Base-by-base conservation (phyloP, 92 coral and sea anemone species). In the Palythoa grandiflora region DNA sequence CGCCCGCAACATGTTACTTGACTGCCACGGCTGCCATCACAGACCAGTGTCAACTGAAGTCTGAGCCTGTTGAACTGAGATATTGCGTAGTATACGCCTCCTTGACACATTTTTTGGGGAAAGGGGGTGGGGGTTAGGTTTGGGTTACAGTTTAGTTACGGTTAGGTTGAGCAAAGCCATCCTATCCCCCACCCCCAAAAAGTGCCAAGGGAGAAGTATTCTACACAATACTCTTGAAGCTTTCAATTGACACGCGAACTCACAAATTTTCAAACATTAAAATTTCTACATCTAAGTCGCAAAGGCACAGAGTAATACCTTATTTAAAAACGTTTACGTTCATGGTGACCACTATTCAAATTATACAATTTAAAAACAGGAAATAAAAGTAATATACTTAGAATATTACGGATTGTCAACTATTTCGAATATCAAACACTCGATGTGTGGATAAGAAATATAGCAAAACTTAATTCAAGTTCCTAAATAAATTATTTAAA, bases 401-500 rank as follows among this genome's bases (percentile, higher is more conserved):
- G 1, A 28, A 35, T 70, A 70, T 70, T 28, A 38, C 44, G 10
- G 15, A 17, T 47, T 16, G 14, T 19, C 38, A 53, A 20, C n/a
- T 50, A 76, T 6, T 51, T 76, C n/a, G 80, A 75, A 50, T 20
- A 48, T 75, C 61, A 10, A 51, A 75, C 40, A 47, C 63, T 75
- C 3, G 21, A 63, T 63, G 9, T 70, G 21, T 53, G 20, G 63
- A 20, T 20, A 77, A 52, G 5, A 77, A 54, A 51, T 19, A 44
- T 4, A 21, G 73, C 6, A 36, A 68, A 35, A 53, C 15, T 28
- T 19, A 52, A 12, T n/a, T 35, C 39, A 53, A 52, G 11, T 54
- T 28, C 44, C 68, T 77, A 36, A 77, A 77, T 77, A 77, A 77
- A 77, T 77, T 77, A 77, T 54, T 77, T 28, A 52, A 53, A 76